Evolutionary conservation across 2,113 vertebrate species (phyloP).

Genomic region (Setophaga coronata): DNA sequence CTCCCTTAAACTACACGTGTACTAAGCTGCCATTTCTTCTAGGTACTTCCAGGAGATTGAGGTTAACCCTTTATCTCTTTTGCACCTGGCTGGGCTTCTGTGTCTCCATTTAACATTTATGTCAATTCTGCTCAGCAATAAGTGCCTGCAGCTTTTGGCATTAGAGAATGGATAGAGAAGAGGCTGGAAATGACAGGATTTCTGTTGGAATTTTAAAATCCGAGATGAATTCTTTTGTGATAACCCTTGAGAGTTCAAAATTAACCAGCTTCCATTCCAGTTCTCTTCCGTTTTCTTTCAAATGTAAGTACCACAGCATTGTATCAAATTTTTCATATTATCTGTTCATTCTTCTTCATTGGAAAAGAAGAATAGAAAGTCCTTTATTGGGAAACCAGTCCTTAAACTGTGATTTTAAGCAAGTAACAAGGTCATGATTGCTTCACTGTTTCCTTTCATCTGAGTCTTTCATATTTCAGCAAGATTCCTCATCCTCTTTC

Average conservation of each 20-base stretch:
- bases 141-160: neutral
- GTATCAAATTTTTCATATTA: neutral
- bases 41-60: neutral
- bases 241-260: neutral
- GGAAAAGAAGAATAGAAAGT: neutral
- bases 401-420: neutral
- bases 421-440: neutral
- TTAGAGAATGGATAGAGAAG: neutral
- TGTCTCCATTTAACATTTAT: neutral
- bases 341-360: neutral
- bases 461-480: neutral
- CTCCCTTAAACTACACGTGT: neutral
- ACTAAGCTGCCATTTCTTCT: neutral
- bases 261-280: neutral
- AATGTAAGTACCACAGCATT: neutral
- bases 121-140: neutral
- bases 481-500: neutral
- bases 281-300: neutral
- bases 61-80: neutral
- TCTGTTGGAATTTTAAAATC: neutral
- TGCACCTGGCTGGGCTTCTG: neutral
- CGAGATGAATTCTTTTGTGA: neutral
- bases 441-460: neutral
- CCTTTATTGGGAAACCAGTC: neutral
- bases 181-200: neutral